These are phyloP conservation scores for Dicrostonyx torquatus DNA, from an alignment of 2,797 vertebrate genomes.

Conservation along the genomic window DNA sequence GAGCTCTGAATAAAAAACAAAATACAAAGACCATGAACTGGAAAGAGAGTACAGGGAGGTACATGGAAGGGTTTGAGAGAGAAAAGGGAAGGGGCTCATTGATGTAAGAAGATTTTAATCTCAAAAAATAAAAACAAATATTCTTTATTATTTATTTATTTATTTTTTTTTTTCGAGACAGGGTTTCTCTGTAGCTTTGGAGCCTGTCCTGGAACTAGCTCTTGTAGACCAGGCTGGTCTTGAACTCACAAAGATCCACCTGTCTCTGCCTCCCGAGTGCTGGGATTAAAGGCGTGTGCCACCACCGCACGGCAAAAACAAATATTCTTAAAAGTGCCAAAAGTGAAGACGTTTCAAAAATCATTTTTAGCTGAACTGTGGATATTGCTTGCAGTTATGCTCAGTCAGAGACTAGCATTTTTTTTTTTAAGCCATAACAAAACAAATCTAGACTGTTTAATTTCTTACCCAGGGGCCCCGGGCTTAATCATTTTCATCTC, in stretches of 20 bases:
- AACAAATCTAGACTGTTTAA: background rate
- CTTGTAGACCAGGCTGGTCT: too few relatives aligned
- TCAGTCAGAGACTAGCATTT: background rate
- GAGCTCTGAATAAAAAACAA: background rate
- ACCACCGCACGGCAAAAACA: too few relatives aligned
- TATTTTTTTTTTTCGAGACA: too few relatives aligned
- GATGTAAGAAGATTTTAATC: background rate
- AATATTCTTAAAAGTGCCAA: background rate
- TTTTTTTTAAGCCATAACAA: slow-evolving; percentile 8
- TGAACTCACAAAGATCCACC: too few relatives aligned
- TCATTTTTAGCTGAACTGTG: background rate
- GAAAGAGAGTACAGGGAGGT: background rate
- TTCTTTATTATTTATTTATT: too few relatives aligned
- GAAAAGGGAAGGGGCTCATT: background rate
- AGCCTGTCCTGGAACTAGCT: too few relatives aligned
- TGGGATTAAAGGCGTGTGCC: too few relatives aligned
- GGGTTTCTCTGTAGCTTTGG: too few relatives aligned
- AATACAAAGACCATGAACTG: background rate
- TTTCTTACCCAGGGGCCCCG: slow-evolving; percentile 52
- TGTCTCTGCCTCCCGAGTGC: too few relatives aligned
- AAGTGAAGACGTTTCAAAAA: background rate
- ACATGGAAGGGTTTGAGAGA: background rate
- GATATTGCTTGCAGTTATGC: slow-evolving; percentile 4
- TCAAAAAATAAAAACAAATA: background rate
- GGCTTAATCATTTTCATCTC: slow-evolving; percentile 49